Evolutionary conservation across 1,140 invertebrate species (phyloP).

Genomic region (Hirudo medicinalis): DNA sequence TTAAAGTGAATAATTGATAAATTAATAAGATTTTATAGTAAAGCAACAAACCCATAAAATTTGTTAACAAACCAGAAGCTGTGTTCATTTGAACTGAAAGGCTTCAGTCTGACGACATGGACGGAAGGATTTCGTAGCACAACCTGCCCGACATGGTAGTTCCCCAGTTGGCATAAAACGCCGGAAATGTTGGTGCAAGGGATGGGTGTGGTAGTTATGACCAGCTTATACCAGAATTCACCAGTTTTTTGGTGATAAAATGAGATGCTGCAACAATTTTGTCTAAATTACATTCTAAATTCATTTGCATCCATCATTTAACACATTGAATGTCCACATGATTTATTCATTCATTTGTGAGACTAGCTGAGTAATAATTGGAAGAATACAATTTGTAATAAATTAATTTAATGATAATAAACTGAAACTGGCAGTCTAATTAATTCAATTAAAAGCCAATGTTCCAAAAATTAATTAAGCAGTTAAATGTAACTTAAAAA

Average conservation of each 20-base stretch:
- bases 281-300: background rate
- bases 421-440: background rate
- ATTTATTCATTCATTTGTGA: too few species aligned
- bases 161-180: background rate
- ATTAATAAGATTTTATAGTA: too few species aligned
- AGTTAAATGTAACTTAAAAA: background rate
- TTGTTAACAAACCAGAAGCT: background rate
- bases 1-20: too few species aligned
- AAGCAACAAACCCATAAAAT: background rate
- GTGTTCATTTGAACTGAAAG: background rate
- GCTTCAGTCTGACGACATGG: background rate
- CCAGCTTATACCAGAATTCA: slow-evolving; percentile 7
- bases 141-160: too few species aligned
- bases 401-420: too few species aligned
- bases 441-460: too few species aligned
- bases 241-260: background rate
- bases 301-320: background rate
- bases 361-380: too few species aligned
- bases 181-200: background rate
- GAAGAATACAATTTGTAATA: too few species aligned
- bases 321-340: too few species aligned
- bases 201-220: background rate
- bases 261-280: slow-evolving; percentile 1
- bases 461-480: background rate
- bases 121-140: background rate